Base-by-base conservation (phyloP, 2,113 vertebrate genomes). In the Lasiurus borealis region DNA sequence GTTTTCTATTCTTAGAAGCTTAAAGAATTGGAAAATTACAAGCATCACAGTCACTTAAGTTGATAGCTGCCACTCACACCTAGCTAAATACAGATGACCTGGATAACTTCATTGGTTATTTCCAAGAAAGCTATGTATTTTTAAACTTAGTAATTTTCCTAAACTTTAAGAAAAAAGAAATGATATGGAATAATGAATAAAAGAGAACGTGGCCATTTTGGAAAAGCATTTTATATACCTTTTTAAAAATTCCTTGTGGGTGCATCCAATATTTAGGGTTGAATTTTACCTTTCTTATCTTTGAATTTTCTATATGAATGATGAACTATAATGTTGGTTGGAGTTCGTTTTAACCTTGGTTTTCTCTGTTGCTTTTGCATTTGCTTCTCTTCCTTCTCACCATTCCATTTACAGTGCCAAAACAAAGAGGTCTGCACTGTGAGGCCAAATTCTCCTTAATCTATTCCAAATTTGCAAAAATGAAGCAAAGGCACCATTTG, bases 381-480 rank as follows among this genome's bases (percentile, higher is more conserved):
- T 77, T 89, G 29, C 23, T 59, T 64, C 34, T 83, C 87, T 29
- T 19, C 54, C 18, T 85, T 92, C n/a, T 93, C 16, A 85, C 36
- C 34, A 88, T 52, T 57, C 89, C 48, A 95, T 92, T 73, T 94
- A 80, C 62, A 83, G n/a, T 40, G 5, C 77, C 90, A 90, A 85
- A 73, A 81, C 44, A 78, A 96, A 88, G 64, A 84, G 21, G 14
- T 82, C 52, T 48, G 34, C 64, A 78, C 88, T 92, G 72, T 88
- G 40, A 78, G 27, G 44, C 40, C 76, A 82, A 31, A 73, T 81
- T 92, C 34, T 54, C 16, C 23, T 90, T 92, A 75, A 73, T 64
- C 34, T 72, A 59, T 87, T 88, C 21, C 40, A 82, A 36, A 88
- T 88, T 82, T 95, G 44, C 34, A 88, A 77, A 96, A 93, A 36